A percentile compares a stretch with the other conserved stretches of the same genome.
Conservation (phyloP, 2,888 invertebrate genomes). For the Melipona beecheii region DNA sequence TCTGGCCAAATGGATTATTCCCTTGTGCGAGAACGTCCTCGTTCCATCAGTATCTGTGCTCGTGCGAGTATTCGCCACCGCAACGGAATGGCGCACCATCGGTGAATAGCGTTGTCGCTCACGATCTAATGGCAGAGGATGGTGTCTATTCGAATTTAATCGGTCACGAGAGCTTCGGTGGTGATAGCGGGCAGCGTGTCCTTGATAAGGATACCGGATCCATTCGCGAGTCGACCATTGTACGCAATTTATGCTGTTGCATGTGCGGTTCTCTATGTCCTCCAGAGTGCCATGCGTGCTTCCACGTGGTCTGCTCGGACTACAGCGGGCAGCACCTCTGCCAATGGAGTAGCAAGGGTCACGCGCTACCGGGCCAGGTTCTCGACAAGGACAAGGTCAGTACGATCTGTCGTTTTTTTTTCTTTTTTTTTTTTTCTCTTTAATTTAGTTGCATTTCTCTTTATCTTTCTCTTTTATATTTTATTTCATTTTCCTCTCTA, state of each 20-base stretch:
- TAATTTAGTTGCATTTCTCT: neutral
- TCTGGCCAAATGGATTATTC: constrained; percentile 28
- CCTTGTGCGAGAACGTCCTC: constrained; percentile 81
- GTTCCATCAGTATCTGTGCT: constrained; percentile 82
- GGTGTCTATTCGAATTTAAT: constrained; percentile 45
- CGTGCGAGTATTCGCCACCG: constrained; percentile 68
- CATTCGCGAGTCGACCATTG: constrained; percentile 32
- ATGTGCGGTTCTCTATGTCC: constrained; percentile 87
- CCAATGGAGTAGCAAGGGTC: constrained; percentile 82
- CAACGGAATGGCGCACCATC: constrained; percentile 34
- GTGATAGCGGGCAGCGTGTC: constrained; percentile 20
- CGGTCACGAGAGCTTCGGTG: constrained; percentile 45
- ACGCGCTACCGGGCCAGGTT: constrained; percentile 79
- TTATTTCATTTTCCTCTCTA: neutral
- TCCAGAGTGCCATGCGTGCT: constrained; percentile 88
- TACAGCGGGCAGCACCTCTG: constrained; percentile 81
- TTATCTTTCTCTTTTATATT: neutral
- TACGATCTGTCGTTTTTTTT: constrained; percentile 33
- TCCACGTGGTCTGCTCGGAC: constrained; percentile 86
- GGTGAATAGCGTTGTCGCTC: neutral
- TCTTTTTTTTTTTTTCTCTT: neutral
- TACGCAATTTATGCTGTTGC: constrained; percentile 85
- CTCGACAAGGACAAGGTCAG: constrained; percentile 82
- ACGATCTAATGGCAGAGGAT: constrained; percentile 27
- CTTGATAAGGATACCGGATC: constrained; percentile 38